A percentile compares a stretch with the other conserved stretches of the same genome.
These are phyloP conservation scores for Numenius phaeopus DNA, from an alignment of 2,797 vertebrate genomes.

Conservation along the genomic window DNA sequence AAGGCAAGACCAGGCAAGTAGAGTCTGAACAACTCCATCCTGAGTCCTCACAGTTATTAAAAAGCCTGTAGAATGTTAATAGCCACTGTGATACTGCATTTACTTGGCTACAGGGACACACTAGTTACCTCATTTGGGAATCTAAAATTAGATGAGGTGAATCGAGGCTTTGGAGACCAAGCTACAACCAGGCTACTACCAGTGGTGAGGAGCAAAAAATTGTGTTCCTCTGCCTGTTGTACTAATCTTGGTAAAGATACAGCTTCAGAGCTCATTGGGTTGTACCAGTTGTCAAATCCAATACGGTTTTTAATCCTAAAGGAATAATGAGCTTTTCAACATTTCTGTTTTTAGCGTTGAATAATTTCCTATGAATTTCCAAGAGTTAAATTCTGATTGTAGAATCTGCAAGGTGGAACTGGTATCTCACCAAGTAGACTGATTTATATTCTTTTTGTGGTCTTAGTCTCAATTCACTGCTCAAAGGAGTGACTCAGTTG, in stretches of 20 bases:
- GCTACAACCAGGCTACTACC: neutral
- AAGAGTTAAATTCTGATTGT: neutral
- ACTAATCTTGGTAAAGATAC: neutral
- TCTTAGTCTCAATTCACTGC: neutral
- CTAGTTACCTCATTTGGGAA: neutral
- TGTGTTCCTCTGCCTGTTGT: neutral
- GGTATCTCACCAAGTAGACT: neutral
- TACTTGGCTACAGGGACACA: neutral
- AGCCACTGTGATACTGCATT: neutral
- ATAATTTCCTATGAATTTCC: neutral
- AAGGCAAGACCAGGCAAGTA: neutral
- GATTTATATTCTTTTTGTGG: neutral
- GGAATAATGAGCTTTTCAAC: neutral
- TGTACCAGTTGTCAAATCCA: neutral
- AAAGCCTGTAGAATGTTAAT: neutral
- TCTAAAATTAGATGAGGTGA: neutral
- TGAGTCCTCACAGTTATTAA: neutral
- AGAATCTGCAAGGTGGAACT: neutral
- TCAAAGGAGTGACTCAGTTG: neutral
- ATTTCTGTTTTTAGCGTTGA: neutral
- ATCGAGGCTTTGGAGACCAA: neutral
- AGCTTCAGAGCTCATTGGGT: neutral
- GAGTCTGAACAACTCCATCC: neutral
- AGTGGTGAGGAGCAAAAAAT: neutral
- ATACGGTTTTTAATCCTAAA: neutral